phyloP scores from a whole-genome alignment of 2,888 invertebrate genomes.

The Meteorus colon region DNA sequence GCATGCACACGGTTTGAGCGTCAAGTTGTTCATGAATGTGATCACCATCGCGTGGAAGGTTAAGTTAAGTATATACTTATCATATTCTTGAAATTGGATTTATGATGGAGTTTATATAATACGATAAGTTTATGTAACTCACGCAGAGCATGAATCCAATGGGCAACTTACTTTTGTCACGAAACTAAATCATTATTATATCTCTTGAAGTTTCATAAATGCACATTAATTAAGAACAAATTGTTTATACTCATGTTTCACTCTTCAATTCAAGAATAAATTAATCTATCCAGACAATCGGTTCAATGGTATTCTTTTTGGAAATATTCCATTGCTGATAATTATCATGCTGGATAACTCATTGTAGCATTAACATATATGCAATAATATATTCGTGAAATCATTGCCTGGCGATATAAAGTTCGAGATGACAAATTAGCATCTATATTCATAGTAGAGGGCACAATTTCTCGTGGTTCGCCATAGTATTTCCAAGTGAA shows the following conservation, averaged over 20 bases:
- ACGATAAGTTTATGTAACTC: background rate
- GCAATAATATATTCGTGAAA: too few relatives aligned
- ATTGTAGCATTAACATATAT: too few relatives aligned
- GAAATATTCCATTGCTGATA: background rate
- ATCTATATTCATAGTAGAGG: too few relatives aligned
- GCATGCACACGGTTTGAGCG: background rate
- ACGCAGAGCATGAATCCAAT: background rate
- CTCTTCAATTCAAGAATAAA: too few relatives aligned
- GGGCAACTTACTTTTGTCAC: background rate
- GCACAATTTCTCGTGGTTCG: too few relatives aligned
- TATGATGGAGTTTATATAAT: background rate
- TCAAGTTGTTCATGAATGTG: slow-evolving; percentile 8
- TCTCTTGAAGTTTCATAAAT: background rate
- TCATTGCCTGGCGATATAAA: too few relatives aligned
- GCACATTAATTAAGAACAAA: background rate
- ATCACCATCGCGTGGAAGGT: slow-evolving; percentile 4
- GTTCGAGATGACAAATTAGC: too few relatives aligned
- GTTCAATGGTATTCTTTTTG: background rate
- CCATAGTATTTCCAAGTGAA: too few relatives aligned
- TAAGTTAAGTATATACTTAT: slow-evolving; percentile 1
- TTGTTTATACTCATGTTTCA: too few relatives aligned
- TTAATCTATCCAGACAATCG: too few relatives aligned
- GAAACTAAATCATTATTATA: background rate
- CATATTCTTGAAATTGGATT: background rate
- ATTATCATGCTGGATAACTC: too few relatives aligned